These are phyloP conservation scores for Cistogaster globosa DNA, from an alignment of 2,888 invertebrate genomes.

Conservation along the genomic window DNA sequence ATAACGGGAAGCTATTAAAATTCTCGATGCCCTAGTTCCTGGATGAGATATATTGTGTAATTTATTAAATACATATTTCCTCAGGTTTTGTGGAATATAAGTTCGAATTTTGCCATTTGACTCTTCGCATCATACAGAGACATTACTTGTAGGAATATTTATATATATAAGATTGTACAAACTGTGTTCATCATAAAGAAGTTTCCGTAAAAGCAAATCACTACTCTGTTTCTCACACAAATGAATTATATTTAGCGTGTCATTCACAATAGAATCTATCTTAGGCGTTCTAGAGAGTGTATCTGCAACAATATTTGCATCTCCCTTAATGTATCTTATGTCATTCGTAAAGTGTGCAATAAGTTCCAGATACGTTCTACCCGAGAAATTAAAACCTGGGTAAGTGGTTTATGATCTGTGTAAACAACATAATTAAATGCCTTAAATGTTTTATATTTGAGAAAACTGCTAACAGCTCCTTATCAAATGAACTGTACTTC, in stretches of 20 bases:
- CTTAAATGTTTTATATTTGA: slow-evolving; percentile 12
- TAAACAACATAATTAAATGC: slow-evolving; percentile 15
- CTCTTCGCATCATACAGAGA: neutral
- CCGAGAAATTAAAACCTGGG: neutral
- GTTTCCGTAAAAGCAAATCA: too few relatives aligned
- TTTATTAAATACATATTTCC: neutral
- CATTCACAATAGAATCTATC: neutral
- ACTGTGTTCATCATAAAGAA: neutral
- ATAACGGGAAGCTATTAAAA: neutral
- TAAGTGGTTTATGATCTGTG: slow-evolving; percentile 9
- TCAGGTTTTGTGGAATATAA: neutral
- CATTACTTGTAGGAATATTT: neutral
- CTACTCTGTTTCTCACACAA: too few relatives aligned
- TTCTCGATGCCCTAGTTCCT: neutral
- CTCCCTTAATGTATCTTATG: neutral
- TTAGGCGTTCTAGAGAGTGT: neutral
- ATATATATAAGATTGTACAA: neutral
- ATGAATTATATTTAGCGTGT: too few relatives aligned
- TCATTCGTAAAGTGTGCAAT: slow-evolving; percentile 18
- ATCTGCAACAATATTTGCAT: slow-evolving; percentile 5
- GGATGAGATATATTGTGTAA: slow-evolving; percentile 1
- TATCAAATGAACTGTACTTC: slow-evolving; percentile 19
- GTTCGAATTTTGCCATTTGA: neutral
- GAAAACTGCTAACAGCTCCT: neutral
- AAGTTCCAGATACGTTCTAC: too few relatives aligned